phyloP scores from a whole-genome alignment of 2,113 vertebrate species.

The Hystrix brachyura region DNA sequence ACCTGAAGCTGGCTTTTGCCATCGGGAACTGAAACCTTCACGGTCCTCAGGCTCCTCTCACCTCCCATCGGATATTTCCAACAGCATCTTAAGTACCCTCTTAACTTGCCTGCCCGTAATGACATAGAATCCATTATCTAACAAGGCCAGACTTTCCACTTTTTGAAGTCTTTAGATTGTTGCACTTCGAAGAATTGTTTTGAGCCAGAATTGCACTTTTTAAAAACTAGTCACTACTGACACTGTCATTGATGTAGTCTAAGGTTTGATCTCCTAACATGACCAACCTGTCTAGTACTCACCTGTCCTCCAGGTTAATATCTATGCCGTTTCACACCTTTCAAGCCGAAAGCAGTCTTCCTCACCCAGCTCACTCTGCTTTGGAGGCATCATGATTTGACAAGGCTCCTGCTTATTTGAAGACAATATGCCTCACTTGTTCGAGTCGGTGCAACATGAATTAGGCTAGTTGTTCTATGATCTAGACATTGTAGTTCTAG shows the following conservation, averaged over 20 bases:
- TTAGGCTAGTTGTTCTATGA: background rate
- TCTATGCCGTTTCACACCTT: background rate
- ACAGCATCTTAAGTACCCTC: background rate
- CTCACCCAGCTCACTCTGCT: background rate
- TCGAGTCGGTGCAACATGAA: background rate
- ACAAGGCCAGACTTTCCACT: background rate
- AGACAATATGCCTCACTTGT: background rate
- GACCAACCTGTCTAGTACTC: background rate
- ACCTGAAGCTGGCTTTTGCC: background rate
- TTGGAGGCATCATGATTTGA: background rate
- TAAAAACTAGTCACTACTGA: background rate
- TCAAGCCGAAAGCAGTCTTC: background rate
- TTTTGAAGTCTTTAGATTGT: slow-evolving; percentile 14
- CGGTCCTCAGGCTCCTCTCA: background rate
- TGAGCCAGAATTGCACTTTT: background rate
- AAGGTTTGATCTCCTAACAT: background rate
- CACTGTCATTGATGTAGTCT: background rate
- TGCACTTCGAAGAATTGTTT: background rate
- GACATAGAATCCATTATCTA: background rate
- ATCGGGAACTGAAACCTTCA: slow-evolving; percentile 10
- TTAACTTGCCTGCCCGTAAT: background rate
- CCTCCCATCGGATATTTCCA: background rate
- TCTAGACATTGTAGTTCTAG: background rate
- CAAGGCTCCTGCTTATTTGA: background rate
- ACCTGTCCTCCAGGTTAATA: background rate